A percentile compares a stretch with the other conserved stretches of the same genome.
These are phyloP conservation scores for Pteropus rufus DNA, from an alignment of 2,797 vertebrate genomes.

Conservation along the genomic window DNA sequence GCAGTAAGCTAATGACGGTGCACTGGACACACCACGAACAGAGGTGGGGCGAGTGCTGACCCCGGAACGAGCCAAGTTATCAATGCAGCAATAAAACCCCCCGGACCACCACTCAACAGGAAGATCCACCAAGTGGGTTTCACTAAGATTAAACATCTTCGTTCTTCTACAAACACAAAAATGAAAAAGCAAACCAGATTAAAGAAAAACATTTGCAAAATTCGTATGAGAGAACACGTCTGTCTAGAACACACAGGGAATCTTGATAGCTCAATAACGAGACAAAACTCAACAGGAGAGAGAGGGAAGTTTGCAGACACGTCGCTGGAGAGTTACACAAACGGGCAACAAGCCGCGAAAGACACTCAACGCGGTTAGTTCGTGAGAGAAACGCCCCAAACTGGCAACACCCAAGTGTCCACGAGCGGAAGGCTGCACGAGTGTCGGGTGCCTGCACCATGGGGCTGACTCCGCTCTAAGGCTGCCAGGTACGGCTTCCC, in stretches of 20 bases:
- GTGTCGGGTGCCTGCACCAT: too few species aligned
- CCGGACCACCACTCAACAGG: not conserved
- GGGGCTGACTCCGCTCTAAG: too few species aligned
- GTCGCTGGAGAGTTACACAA: not conserved
- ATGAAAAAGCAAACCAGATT: not conserved
- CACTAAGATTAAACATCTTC: not conserved
- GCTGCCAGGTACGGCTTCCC: too few species aligned
- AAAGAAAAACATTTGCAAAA: not conserved
- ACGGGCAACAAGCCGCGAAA: rapidly evolving
- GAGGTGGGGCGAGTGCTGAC: too few species aligned
- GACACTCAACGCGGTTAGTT: rapidly evolving
- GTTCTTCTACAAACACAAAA: not conserved
- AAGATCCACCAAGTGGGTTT: not conserved
- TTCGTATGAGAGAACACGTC: not conserved
- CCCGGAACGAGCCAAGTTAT: not conserved
- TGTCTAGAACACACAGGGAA: rapidly evolving
- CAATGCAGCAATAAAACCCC: not conserved
- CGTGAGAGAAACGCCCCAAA: not conserved
- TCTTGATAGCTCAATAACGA: too few species aligned
- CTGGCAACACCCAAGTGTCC: too few species aligned
- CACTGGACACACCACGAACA: too few species aligned
- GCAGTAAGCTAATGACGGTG: too few species aligned
- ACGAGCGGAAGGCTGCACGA: too few species aligned
- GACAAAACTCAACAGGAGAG: not conserved
- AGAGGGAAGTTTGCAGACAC: rapidly evolving